A percentile compares a stretch with the other conserved stretches of the same genome.
These are phyloP conservation scores for Cydia splendana DNA, from an alignment of 1,140 invertebrate species.

Conservation along the genomic window DNA sequence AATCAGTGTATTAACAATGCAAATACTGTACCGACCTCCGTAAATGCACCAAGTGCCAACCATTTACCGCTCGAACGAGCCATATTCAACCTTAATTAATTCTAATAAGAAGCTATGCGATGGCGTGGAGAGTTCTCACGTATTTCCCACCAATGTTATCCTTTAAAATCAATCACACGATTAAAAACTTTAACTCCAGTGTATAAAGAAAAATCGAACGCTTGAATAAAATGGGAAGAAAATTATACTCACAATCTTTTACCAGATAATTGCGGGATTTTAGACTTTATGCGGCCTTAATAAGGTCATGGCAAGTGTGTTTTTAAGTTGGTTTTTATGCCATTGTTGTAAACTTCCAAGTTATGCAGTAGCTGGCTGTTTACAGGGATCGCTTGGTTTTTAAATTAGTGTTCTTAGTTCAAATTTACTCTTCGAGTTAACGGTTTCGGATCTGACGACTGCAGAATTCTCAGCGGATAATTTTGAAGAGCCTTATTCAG, in stretches of 20 bases:
- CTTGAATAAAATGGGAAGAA: background rate
- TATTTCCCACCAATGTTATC: conserved; percentile 1
- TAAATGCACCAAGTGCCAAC: conserved; percentile 1
- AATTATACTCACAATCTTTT: background rate
- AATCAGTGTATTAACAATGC: conserved; percentile 6
- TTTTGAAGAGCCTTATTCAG: background rate
- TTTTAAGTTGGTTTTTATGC: background rate
- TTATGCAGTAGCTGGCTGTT: conserved; percentile 16
- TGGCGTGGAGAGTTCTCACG: background rate
- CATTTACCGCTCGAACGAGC: background rate
- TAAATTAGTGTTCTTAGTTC: conserved; percentile 17
- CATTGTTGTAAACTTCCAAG: conserved; percentile 16
- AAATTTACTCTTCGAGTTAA: conserved; percentile 12
- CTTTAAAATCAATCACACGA: background rate
- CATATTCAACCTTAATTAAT: background rate
- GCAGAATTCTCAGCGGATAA: background rate
- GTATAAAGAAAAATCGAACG: background rate
- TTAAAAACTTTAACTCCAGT: background rate
- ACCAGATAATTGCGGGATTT: background rate
- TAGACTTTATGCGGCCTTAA: background rate
- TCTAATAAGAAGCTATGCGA: background rate
- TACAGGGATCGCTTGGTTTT: conserved; percentile 13
- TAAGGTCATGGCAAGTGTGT: background rate
- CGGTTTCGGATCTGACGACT: background rate
- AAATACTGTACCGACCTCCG: conserved; percentile 12